Base-by-base conservation (phyloP, 1,140 invertebrate species). In the Holcopasites calliopsidis region DNA sequence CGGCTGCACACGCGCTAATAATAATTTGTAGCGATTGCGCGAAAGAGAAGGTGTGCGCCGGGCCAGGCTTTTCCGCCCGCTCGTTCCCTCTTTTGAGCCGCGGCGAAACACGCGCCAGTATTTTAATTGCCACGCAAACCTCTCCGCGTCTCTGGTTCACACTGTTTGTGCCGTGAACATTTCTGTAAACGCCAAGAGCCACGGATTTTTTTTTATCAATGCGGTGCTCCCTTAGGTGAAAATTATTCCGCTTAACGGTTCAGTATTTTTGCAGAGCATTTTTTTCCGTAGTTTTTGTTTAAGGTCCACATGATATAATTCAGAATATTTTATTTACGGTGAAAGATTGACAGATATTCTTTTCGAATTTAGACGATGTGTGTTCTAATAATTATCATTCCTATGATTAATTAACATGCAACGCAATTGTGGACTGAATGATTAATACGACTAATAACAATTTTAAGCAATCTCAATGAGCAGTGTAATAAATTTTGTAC, bases 21-120 rank as follows among this genome's bases (percentile, higher is more conserved):
- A 50, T 60, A 38, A 61, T 60, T 38, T 35, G 10, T 28, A 23
- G 35, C 69, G 57, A 72, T 52, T 42, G 47, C 35, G 57, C 57
- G 69, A n/a, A 69, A 69, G 44, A 18, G 35, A 40, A 42, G 21
- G 23, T 8, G 50, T n/a, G n/a, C n/a, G n/a, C n/a, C n/a, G 7
- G 2, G 35, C 8, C 11, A 23, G 35, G 2, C 35, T 16, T 38
- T 35, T n/a, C 33, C 18, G 11, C 31, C 23, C 38, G 11, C 21
- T 7, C 28, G 40, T 10, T 31, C 35, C n/a, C 13, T n/a, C 54
- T 33, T 62, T 72, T 64, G 57, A 33, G 4, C 42, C 4, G n/a
- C n/a, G n/a, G n/a, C 10, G 5, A 42, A 7, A 6, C 23, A 33
- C 28, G 26, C 16, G 5, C 2, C 2, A 21, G 44, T 8, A 33